phyloP scores from a whole-genome alignment of 2,797 vertebrate genomes.

The Pseudomugil tenellus region DNA sequence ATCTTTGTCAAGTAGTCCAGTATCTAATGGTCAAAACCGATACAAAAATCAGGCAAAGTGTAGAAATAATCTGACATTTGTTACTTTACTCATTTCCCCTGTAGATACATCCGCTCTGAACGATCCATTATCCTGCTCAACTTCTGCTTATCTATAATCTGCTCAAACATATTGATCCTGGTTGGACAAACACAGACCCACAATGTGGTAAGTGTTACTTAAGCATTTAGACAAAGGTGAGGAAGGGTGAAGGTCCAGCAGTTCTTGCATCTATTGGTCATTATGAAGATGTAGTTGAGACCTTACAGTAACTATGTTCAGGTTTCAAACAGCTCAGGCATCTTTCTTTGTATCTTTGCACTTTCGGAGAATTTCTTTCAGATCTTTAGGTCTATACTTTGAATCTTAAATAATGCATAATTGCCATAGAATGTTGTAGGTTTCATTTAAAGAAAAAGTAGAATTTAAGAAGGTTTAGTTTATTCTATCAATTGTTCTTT shows the following conservation, averaged over 20 bases:
- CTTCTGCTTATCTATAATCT: constrained; percentile 99
- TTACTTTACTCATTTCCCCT: constrained; percentile 21
- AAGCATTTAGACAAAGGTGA: constrained; percentile 15
- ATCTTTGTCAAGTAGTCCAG: not conserved
- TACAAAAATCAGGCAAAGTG: not conserved
- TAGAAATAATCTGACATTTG: constrained; percentile 1
- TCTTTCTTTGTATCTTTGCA: constrained; percentile 4
- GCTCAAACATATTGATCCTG: constrained; percentile 97
- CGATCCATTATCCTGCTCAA: constrained; percentile 98
- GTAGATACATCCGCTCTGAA: constrained; percentile 95
- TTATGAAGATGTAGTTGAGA: constrained; percentile 14
- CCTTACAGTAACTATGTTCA: constrained; percentile 16
- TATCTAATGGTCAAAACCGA: not conserved
- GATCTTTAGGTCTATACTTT: constrained; percentile 7
- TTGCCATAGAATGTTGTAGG: not conserved
- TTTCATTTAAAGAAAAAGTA: not conserved
- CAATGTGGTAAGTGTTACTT: constrained; percentile 89
- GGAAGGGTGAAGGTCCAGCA: not conserved
- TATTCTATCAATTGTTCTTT: constrained; percentile 21
- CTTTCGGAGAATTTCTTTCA: constrained; percentile 5
- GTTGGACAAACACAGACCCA: constrained; percentile 99
- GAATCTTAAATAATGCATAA: not conserved
- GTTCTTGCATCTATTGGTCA: constrained; percentile 11
- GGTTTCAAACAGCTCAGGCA: constrained; percentile 7
- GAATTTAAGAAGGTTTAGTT: not conserved